Percentiles rank a stretch among this genome's conserved stretches.
Evolutionary conservation across 2,888 invertebrate genomes (phyloP).

Genomic region (Drosophila fungiperda): DNA sequence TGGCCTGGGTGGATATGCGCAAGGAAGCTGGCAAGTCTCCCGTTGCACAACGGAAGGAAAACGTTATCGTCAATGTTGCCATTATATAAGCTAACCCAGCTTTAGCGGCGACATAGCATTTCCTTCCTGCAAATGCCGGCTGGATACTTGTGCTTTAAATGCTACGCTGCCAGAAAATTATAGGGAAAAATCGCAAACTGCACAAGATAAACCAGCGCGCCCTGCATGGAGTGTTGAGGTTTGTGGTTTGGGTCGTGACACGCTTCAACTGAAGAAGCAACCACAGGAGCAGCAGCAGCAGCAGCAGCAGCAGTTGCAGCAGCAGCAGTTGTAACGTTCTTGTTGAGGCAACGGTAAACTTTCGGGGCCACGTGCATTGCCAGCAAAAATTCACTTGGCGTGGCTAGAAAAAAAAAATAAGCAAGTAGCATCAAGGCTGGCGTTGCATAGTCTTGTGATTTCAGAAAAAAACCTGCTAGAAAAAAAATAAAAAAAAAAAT

Average conservation of each 20-base stretch:
- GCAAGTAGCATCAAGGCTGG: constrained; percentile 52
- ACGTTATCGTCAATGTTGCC: constrained; percentile 76
- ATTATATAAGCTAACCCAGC: constrained; percentile 79
- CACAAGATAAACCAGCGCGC: constrained; percentile 40
- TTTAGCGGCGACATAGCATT: constrained; percentile 78
- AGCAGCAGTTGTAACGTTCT: constrained; percentile 20
- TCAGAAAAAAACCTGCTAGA: constrained; percentile 47
- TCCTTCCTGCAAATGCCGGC: constrained; percentile 59
- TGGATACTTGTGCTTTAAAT: constrained; percentile 62
- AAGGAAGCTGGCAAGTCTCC: constrained; percentile 6
- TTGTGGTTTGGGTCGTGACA: constrained; percentile 46
- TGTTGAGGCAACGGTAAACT: constrained; percentile 46
- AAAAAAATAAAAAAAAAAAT: constrained; percentile 10
- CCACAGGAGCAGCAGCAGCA: neutral
- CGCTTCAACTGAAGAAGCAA: constrained; percentile 44
- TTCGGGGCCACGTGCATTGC: constrained; percentile 64
- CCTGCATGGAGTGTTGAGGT: constrained; percentile 34
- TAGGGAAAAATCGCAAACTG: constrained; percentile 36
- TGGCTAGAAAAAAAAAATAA: constrained; percentile 14
- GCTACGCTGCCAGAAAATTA: constrained; percentile 58
- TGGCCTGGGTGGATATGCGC: constrained; percentile 25
- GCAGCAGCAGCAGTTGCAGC: neutral
- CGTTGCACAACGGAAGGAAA: constrained; percentile 62
- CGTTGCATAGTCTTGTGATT: constrained; percentile 57
- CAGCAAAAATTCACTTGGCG: constrained; percentile 66